Evolutionary conservation across 2,113 vertebrate genomes (phyloP).

Genomic region (Daphoenositta chrysoptera): DNA sequence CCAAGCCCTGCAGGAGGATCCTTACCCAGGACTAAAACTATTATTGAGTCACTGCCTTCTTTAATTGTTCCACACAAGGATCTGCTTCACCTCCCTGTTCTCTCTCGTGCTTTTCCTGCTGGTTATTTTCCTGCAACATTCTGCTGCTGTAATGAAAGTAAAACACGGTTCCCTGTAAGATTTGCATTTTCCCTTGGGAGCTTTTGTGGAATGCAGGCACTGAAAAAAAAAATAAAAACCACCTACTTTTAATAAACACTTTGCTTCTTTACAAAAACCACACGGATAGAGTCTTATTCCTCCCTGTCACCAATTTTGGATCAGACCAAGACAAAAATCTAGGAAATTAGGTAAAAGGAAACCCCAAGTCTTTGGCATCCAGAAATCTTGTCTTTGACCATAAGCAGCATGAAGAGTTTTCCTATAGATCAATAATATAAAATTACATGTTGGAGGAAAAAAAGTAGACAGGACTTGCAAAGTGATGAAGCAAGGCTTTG

Average conservation of each 20-base stretch:
- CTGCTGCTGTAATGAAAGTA: background rate
- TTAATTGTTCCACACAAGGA: background rate
- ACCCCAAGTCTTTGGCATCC: background rate
- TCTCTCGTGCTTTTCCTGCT: background rate
- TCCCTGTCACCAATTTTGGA: background rate
- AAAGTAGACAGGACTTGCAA: rapidly evolving
- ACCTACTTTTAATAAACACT: background rate
- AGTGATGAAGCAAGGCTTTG: background rate
- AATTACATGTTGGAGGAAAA: rapidly evolving
- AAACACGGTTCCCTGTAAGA: background rate
- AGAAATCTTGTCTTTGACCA: background rate
- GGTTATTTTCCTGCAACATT: background rate
- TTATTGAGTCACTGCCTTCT: background rate
- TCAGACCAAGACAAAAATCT: background rate
- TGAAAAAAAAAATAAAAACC: too few relatives aligned
- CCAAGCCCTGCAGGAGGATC: background rate
- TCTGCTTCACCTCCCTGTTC: background rate
- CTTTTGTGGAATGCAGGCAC: background rate
- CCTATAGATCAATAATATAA: background rate
- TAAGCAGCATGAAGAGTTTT: background rate
- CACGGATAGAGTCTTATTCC: background rate
- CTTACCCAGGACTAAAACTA: background rate
- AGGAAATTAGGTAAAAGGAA: background rate
- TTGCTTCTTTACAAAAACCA: background rate
- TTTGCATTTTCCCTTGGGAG: background rate